These are phyloP conservation scores for Caretta caretta DNA, from an alignment of 2,113 vertebrate species.

Conservation along the genomic window DNA sequence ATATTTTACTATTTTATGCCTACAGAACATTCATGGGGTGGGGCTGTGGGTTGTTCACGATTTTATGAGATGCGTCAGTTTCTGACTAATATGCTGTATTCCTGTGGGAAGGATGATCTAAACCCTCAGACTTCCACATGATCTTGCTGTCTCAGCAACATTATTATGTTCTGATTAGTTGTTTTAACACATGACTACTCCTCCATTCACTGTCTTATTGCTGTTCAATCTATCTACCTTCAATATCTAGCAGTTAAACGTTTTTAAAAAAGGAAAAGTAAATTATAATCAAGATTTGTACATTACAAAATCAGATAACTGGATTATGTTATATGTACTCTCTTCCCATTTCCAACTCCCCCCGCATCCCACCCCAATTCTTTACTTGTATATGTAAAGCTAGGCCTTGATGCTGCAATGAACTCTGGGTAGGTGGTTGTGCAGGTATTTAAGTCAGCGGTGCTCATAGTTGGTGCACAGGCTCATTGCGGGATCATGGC, in stretches of 20 bases:
- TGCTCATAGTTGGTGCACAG: background rate
- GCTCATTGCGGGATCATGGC: background rate
- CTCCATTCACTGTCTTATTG: background rate
- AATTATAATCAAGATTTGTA: background rate
- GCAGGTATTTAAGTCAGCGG: background rate
- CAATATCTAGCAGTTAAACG: background rate
- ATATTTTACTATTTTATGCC: background rate
- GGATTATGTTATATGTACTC: background rate
- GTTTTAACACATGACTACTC: background rate
- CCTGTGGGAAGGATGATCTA: background rate
- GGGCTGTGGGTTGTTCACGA: background rate
- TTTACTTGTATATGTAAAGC: background rate
- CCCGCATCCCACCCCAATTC: background rate
- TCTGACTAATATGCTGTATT: background rate
- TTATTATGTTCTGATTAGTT: background rate
- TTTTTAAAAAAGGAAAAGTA: background rate
- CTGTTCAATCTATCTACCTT: background rate
- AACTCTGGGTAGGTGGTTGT: background rate
- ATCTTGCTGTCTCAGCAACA: background rate
- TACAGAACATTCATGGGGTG: background rate
- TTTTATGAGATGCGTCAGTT: background rate
- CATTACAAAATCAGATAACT: background rate
- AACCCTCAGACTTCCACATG: background rate
- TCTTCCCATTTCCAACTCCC: background rate
- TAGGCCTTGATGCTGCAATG: background rate